Percentiles rank a stretch among this genome's conserved stretches.
Evolutionary conservation across 1,140 invertebrate species (phyloP).

Genomic region (Armadillidium nasatum): DNA sequence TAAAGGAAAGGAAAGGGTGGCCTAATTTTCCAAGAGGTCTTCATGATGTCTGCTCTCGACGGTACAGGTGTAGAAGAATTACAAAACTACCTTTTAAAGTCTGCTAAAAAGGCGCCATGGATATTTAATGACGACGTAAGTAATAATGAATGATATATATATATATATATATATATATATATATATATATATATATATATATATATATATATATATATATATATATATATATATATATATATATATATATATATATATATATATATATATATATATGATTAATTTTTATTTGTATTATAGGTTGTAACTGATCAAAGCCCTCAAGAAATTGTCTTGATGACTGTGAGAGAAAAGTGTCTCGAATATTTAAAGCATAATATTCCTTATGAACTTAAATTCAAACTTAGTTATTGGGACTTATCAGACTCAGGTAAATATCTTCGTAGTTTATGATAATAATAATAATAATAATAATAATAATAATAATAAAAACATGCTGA

Average conservation of each 20-base stretch:
- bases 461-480: no score
- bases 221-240: no score
- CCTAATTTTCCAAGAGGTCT: conserved; percentile 48
- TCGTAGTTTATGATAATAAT: no score
- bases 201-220: no score
- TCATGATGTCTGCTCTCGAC: conserved; percentile 79
- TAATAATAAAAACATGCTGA: no score
- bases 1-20: background rate
- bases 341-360: conserved; percentile 71
- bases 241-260: no score
- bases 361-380: conserved; percentile 74
- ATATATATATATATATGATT: no score
- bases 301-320: conserved; percentile 66
- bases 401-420: conserved; percentile 63
- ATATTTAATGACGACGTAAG: conserved; percentile 33
- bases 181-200: no score
- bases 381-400: conserved; percentile 66
- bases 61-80: conserved; percentile 70
- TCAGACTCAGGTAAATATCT: conserved; percentile 54
- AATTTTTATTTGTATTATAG: no score
- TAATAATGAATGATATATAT: no score
- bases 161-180: no score
- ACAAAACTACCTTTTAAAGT: conserved; percentile 55
- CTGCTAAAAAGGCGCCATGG: conserved; percentile 27
- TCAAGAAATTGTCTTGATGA: conserved; percentile 62